Base-by-base conservation (phyloP, 1,140 invertebrate species). In the Chironomus tepperi region DNA sequence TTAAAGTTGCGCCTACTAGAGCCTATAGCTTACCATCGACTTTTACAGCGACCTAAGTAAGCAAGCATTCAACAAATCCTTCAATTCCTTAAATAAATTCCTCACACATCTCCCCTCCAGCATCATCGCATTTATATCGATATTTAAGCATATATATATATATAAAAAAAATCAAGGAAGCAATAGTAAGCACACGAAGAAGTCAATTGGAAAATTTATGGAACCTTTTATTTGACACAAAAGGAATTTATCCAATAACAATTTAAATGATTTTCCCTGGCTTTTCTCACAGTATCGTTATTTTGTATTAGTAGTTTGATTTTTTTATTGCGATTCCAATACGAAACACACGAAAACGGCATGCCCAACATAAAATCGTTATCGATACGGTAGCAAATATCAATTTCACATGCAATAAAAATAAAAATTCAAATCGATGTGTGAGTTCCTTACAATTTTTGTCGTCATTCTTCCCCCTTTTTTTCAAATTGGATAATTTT, bases 141-240 rank as follows among this genome's bases (percentile, higher is more conserved):
- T 34, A 34, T 34, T 34, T 34, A 34, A 34, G 5, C 24, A 3
- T 8, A 47, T n/a, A n/a, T n/a, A n/a, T n/a, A n/a, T n/a, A 57
- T 1, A n/a, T 15, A 57, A 1, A 57, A 57, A n/a, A 57, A 57
- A n/a, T 57, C 47, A 57, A 57, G 12, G 47, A 57, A 57, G n/a
- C 47, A 12, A 57, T 57, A 57, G n/a, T 34, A 47, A 57, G n/a
- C 47, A 34, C 24, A 34, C 24, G 24, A 34, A 34, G 24, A 34
- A 34, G 43, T 47, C 12, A n/a, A 15, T 57, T 70, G 19, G 65
- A 70, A 21, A 70, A 70, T 70, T 70, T 70, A 70, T 70, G n/a
- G 65, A 70, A 70, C 65, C 65, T 70, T 70, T 70, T 70, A 70
- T 70, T 70, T 70, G 65, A 70, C 65, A 70, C 65, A 70, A 70